Conservation (phyloP, 2,113 vertebrate genomes). For the Carollia perspicillata region DNA sequence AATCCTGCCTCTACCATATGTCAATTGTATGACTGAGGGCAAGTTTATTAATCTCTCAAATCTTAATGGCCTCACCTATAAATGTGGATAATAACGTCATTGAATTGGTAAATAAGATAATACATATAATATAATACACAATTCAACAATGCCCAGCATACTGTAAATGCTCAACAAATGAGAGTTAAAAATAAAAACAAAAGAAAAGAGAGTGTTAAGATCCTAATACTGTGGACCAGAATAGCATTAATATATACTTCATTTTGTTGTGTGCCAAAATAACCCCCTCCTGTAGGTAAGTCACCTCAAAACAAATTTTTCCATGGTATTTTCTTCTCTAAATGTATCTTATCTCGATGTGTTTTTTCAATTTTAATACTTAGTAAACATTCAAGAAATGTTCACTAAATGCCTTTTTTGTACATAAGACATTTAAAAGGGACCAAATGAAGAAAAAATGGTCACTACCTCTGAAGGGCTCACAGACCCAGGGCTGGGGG, state of each 20-base stretch:
- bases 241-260: not conserved
- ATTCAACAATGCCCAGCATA: not conserved
- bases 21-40: not conserved
- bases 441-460: not conserved
- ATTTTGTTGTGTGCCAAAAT: not conserved
- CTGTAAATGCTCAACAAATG: not conserved
- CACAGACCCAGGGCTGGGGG: not conserved
- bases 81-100: not conserved
- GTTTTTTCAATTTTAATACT: not conserved
- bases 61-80: not conserved
- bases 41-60: not conserved
- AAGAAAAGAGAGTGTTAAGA: not conserved
- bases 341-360: not conserved
- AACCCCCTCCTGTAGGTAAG: not conserved
- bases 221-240: not conserved
- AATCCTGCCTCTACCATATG: not conserved
- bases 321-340: not conserved
- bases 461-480: not conserved
- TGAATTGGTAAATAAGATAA: not conserved
- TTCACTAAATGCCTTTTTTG: not conserved
- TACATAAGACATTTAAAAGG: not conserved
- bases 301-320: not conserved
- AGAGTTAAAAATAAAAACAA: not conserved
- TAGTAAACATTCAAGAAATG: constrained; percentile 7
- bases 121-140: not conserved